Conservation (phyloP, 1,140 invertebrate genomes). For the Diachasma alloeum region DNA sequence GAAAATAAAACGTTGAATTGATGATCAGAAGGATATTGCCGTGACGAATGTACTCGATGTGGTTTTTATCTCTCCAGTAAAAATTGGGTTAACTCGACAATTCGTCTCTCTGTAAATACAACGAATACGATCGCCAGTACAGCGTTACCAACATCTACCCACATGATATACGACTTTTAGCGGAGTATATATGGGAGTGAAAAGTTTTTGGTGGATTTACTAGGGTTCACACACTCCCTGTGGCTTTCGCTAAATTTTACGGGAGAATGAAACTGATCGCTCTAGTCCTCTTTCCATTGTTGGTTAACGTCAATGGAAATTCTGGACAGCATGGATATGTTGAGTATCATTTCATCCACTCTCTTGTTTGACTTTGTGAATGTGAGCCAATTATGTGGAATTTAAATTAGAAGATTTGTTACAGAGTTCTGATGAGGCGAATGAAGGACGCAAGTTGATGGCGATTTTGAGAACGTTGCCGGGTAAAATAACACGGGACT, state of each 20-base stretch:
- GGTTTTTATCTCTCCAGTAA: slow-evolving; percentile 25
- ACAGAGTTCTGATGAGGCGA: neutral
- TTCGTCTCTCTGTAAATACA: slow-evolving; percentile 13
- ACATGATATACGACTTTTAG: neutral
- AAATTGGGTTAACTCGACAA: slow-evolving; percentile 25
- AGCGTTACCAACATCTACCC: neutral
- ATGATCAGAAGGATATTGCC: neutral
- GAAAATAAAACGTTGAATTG: neutral
- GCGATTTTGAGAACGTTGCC: neutral
- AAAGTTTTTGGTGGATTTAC: slow-evolving; percentile 4
- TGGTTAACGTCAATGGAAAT: neutral
- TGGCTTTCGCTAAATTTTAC: neutral
- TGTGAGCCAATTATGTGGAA: neutral
- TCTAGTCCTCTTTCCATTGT: neutral
- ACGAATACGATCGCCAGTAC: neutral
- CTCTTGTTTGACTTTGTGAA: neutral
- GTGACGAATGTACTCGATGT: slow-evolving; percentile 27
- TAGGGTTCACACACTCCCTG: neutral
- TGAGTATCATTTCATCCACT: neutral
- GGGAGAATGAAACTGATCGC: neutral
- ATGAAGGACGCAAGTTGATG: too few relatives aligned
- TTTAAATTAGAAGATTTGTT: neutral
- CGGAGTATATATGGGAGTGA: neutral
- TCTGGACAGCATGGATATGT: neutral
- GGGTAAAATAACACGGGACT: neutral